A percentile compares a stretch with the other conserved stretches of the same genome.
Conservation (phyloP, 2,113 vertebrate genomes). For the Myotis brandtii region DNA sequence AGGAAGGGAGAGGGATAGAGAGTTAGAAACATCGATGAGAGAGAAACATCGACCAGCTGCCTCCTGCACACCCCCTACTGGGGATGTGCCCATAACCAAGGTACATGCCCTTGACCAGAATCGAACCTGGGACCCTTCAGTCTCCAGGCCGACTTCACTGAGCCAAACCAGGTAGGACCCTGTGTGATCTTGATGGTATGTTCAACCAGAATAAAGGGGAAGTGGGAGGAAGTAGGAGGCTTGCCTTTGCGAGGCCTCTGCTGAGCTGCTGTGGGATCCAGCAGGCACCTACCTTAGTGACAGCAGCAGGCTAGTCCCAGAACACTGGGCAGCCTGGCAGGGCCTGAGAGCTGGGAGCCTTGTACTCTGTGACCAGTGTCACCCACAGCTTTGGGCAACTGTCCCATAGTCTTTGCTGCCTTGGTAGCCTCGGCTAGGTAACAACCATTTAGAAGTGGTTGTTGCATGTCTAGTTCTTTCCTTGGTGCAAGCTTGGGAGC, state of each 20-base stretch:
- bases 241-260: neutral
- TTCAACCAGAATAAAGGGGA: neutral
- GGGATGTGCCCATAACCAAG: no score
- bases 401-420: neutral
- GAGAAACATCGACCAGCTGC: no score
- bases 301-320: neutral
- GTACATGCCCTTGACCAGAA: no score
- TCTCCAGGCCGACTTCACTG: no score
- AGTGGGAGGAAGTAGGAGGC: neutral
- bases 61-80: no score
- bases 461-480: neutral
- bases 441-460: neutral
- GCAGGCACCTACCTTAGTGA: neutral
- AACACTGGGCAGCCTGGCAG: fast-evolving
- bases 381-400: neutral
- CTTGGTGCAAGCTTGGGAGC: neutral
- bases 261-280: neutral
- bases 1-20: no score
- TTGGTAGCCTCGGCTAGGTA: neutral
- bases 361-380: neutral
- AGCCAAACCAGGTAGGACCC: no score
- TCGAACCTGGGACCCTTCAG: no score
- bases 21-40: no score
- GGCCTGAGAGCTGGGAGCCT: neutral
- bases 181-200: neutral